Conservation (phyloP, 2,888 invertebrate species). For the Drosophila bunnanda region DNA sequence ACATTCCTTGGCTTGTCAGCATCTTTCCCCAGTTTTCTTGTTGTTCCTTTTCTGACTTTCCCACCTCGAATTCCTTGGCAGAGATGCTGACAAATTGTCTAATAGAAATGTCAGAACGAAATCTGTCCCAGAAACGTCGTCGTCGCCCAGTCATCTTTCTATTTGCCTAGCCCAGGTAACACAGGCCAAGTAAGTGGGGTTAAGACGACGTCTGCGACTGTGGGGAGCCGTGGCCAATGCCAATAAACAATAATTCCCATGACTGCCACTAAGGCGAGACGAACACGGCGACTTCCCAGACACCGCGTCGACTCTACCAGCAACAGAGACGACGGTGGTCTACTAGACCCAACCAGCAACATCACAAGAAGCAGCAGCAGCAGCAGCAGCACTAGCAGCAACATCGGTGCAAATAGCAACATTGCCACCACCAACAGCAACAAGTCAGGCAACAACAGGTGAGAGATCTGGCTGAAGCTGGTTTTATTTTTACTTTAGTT, state of each 20-base stretch:
- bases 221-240: conserved; percentile 75
- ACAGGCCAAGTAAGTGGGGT: conserved; percentile 18
- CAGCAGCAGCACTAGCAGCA: conserved; percentile 56
- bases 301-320: conserved; percentile 61
- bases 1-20: conserved; percentile 8
- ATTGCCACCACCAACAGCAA: conserved; percentile 38
- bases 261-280: conserved; percentile 79
- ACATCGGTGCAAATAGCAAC: conserved; percentile 17
- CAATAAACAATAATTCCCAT: conserved; percentile 81
- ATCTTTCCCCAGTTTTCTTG: background rate
- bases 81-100: conserved; percentile 31
- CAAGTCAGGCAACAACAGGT: conserved; percentile 63
- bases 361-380: conserved; percentile 49
- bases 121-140: conserved; percentile 49
- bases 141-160: conserved; percentile 33
- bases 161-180: conserved; percentile 36
- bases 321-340: conserved; percentile 62
- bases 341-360: conserved; percentile 70
- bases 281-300: conserved; percentile 78
- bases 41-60: conserved; percentile 13
- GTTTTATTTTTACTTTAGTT: conserved; percentile 54
- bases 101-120: conserved; percentile 51
- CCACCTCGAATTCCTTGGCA: conserved; percentile 27
- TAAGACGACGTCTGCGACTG: conserved; percentile 41
- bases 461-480: conserved; percentile 74